Conservation (phyloP, 64 coral and sea anemone species). For the Stichodactyla mertensii region DNA sequence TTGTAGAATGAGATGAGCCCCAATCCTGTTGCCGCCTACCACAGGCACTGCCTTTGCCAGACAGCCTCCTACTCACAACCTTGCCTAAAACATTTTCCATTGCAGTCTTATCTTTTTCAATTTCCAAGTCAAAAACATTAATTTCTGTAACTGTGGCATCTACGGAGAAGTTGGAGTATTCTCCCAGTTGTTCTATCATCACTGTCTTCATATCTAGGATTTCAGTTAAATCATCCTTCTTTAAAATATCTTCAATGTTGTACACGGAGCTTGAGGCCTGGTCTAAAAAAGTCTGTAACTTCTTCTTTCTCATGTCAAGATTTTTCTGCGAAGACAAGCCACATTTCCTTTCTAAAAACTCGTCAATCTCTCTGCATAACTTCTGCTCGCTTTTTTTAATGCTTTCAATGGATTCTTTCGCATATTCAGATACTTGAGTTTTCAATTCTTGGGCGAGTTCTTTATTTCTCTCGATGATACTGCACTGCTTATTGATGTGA, state of each 20-base stretch:
- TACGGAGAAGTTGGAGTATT: neutral
- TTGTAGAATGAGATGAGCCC: neutral
- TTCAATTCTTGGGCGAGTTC: constrained; percentile 16
- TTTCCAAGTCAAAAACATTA: neutral
- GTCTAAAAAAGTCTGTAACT: neutral
- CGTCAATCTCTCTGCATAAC: neutral
- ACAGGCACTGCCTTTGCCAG: neutral
- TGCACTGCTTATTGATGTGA: neutral
- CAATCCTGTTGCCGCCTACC: neutral
- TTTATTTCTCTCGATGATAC: neutral
- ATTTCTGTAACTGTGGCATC: neutral
- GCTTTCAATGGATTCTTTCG: neutral
- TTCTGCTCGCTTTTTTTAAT: constrained; percentile 12
- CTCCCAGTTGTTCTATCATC: neutral
- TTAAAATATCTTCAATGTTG: constrained; percentile 15
- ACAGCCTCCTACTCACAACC: neutral
- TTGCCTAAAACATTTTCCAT: neutral
- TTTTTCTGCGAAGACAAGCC: neutral
- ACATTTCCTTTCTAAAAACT: neutral
- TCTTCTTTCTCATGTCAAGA: neutral
- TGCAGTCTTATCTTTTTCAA: neutral
- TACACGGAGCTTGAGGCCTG: neutral
- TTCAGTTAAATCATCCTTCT: neutral
- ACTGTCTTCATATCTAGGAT: constrained; percentile 11
- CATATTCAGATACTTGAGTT: constrained; percentile 1